Conservation (phyloP, 1,140 invertebrate genomes). For the Drosophila insularis region DNA sequence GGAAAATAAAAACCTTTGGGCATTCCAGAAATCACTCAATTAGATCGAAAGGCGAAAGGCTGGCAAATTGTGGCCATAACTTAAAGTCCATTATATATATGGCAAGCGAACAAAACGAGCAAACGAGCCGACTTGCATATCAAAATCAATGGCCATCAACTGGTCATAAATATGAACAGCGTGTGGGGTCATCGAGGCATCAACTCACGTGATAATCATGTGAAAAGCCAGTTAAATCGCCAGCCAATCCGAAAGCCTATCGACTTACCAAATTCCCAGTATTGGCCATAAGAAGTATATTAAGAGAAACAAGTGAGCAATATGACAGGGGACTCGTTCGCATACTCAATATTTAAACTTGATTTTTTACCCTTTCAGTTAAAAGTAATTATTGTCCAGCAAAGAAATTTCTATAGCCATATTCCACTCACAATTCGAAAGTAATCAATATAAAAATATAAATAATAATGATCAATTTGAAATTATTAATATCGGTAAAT, state of each 20-base stretch:
- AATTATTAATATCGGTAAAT: no score
- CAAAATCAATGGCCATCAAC: slow-evolving; percentile 36
- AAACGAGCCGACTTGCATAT: slow-evolving; percentile 29
- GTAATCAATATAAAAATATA: not conserved
- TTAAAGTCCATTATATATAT: slow-evolving; percentile 17
- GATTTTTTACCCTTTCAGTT: not conserved
- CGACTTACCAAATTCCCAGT: not conserved
- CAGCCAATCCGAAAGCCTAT: not conserved
- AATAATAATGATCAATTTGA: no score
- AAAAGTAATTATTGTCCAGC: not conserved
- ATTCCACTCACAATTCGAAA: not conserved
- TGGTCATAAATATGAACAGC: slow-evolving; percentile 34
- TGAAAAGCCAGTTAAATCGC: slow-evolving; percentile 48
- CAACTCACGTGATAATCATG: slow-evolving; percentile 77
- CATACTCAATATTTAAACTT: not conserved
- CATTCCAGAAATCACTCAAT: slow-evolving; percentile 73
- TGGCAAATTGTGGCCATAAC: slow-evolving; percentile 61
- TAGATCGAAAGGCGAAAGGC: slow-evolving; percentile 74
- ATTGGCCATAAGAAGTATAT: not conserved
- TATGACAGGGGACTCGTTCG: not conserved
- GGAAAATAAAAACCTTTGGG: slow-evolving; percentile 13
- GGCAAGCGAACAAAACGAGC: slow-evolving; percentile 2
- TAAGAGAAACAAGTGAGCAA: not conserved
- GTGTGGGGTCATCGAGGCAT: slow-evolving; percentile 52
- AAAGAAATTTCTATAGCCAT: not conserved